Base-by-base conservation (phyloP, 2,797 vertebrate genomes). In the Setipinna tenuifilis region DNA sequence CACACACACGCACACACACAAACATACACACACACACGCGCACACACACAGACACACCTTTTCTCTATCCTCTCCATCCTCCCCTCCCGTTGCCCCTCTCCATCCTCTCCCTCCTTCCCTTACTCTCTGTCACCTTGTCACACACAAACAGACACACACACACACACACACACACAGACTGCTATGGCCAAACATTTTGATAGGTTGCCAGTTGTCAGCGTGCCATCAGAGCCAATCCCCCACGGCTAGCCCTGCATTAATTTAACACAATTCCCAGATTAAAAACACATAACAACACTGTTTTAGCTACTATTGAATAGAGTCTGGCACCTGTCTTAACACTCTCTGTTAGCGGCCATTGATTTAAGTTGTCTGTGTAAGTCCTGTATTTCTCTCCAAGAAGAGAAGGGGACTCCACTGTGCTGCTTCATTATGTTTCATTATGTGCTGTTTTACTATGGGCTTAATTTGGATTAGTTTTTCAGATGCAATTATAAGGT, bases 221-320 rank as follows among this genome's bases (percentile, higher is more conserved):
- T 86, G 84, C 87, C 84, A 82, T 89, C 85, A 86, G 41, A 81
- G 71, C 83, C 80, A 48, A 28, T 82, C 89, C 88, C 82, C 85
- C 48, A 65, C 83, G 85, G 88, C 83, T 81, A 84, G 17, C 85
- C 85, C 83, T 84, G 75, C 85, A 87, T 88, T 88, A 89, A 89
- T 87, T 85, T 82, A 87, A 87, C 84, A 88, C 86, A 89, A 88
- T 84, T 86, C 82, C 84, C 83, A 87, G 87, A 88, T 90, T 90
- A 90, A 88, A 88, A 90, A 87, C 71, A 87, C 85, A 89, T 87
- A 89, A 86, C 83, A 85, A 83, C 62, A 31, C 57, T 57, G 31
- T 83, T 86, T 88, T 88, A 89, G 80, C 81, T 83, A 90, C 86
- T 89, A 19, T 61, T 83, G 50, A 3, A 19, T 58, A 23, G 10